A percentile compares a stretch with the other conserved stretches of the same genome.
Conservation (phyloP, 2,888 invertebrate species). For the Leptopilina syphax region DNA sequence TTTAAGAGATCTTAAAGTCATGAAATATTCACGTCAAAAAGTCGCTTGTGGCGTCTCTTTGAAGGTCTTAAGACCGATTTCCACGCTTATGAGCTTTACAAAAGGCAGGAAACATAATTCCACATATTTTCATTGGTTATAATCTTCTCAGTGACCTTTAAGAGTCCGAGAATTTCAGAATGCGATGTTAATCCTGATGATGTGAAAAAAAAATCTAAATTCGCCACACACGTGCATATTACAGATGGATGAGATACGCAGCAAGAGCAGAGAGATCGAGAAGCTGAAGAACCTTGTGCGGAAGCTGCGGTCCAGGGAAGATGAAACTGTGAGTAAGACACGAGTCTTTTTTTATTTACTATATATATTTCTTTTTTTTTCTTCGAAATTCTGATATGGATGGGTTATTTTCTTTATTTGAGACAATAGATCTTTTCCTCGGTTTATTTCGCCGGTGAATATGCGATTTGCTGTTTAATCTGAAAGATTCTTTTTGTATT, state of each 20-base stretch:
- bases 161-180: constrained; percentile 40
- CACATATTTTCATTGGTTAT: constrained; percentile 40
- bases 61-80: constrained; percentile 38
- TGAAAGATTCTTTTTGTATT: no score
- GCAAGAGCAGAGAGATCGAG: constrained; percentile 67
- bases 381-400: no score
- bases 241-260: constrained; percentile 69
- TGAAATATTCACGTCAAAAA: constrained; percentile 35
- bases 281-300: constrained; percentile 65
- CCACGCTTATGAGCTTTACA: constrained; percentile 34
- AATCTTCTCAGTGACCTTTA: constrained; percentile 38
- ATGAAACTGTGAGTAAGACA: constrained; percentile 61
- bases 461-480: no score
- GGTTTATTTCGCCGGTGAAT: no score
- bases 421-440: no score
- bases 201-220: constrained; percentile 29
- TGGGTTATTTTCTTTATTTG: no score
- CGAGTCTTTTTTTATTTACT: background rate
- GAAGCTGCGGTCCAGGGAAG: constrained; percentile 60
- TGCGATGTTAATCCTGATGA: constrained; percentile 39
- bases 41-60: constrained; percentile 22
- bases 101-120: constrained; percentile 40
- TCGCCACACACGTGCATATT: constrained; percentile 45
- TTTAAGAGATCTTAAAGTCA: constrained; percentile 17
- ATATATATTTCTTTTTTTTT: no score